Conservation (phyloP, 1,140 invertebrate species). For the Aphis gossypii region DNA sequence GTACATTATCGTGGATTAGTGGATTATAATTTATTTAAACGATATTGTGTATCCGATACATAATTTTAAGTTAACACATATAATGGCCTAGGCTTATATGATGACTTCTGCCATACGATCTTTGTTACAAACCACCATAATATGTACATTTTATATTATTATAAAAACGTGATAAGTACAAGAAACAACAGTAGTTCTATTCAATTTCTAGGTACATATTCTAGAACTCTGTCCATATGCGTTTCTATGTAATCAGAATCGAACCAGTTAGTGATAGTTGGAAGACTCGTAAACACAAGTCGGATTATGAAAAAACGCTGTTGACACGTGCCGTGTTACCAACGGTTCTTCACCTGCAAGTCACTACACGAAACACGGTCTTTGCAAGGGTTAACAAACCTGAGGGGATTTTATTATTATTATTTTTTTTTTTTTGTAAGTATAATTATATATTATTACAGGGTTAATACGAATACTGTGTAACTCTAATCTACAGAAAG, state of each 20-base stretch:
- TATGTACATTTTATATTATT: too few species aligned
- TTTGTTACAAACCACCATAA: too few species aligned
- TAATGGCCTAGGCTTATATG: too few species aligned
- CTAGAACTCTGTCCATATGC: not conserved
- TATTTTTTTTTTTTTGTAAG: not conserved
- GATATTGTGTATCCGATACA: too few species aligned
- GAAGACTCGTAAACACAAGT: not conserved
- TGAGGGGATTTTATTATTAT: not conserved
- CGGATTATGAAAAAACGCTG: not conserved
- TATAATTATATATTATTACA: not conserved
- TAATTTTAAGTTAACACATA: too few species aligned
- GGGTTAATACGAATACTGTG: not conserved
- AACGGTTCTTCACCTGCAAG: not conserved
- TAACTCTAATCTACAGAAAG: not conserved
- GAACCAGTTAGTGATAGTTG: not conserved
- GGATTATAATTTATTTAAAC: too few species aligned
- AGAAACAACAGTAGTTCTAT: not conserved
- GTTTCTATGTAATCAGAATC: not conserved
- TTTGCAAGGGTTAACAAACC: not conserved
- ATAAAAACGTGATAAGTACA: too few species aligned
- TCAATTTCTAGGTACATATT: not conserved
- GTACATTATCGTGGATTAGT: too few species aligned
- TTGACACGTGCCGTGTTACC: not conserved
- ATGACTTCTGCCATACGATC: too few species aligned
- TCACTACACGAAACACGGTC: not conserved